Base-by-base conservation (phyloP, 2,797 vertebrate genomes). In the Poeciliopsis turneri region DNA sequence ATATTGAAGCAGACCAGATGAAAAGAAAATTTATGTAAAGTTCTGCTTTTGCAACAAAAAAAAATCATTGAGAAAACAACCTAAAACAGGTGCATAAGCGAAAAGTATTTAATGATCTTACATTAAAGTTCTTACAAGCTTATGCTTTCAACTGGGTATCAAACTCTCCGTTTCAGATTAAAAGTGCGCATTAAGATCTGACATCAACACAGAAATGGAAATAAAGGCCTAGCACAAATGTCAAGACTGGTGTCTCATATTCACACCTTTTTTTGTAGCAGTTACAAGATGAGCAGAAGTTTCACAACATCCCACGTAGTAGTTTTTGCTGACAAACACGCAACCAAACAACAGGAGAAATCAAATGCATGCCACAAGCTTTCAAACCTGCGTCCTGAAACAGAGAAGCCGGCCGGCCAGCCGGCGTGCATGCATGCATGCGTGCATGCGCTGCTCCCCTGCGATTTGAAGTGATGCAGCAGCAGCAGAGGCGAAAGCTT, bases 401-500 rank as follows among this genome's bases (percentile, higher is more conserved):
- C 46, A 80, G 86, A 92, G 72, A 82, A 12, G 73, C 77, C 76
- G 18, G 57, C 57, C 10, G n/a, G 25, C 53, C 49, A 23, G 49
- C 20, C 20, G 20, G 49, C 8, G 20, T 51, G 49, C 49, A 23
- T 51, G 49, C 49, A 84, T 70, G 80, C 82, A 78, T 81, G 73
- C 74, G 83, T 72, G 81, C 84, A 78, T 81, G 73, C 74, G 66
- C n/a, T 23, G 39, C 78, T 85, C 89, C 86, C 81, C 75, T 80
- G 88, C 1, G 66, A 89, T 83, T 85, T 30, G 77, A 61, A 86
- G 85, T 18, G 55, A 59, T 84, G 82, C 86, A 55, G 81, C 87
- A 90, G 82, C 78, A 46, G 71, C 47, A 74, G 82, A 86, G 71
- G 89, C 91, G 89, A 76, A 90, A 91, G 82, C 47, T 84, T 93